Conservation (phyloP, 2,888 invertebrate species). For the Suillia variegata region DNA sequence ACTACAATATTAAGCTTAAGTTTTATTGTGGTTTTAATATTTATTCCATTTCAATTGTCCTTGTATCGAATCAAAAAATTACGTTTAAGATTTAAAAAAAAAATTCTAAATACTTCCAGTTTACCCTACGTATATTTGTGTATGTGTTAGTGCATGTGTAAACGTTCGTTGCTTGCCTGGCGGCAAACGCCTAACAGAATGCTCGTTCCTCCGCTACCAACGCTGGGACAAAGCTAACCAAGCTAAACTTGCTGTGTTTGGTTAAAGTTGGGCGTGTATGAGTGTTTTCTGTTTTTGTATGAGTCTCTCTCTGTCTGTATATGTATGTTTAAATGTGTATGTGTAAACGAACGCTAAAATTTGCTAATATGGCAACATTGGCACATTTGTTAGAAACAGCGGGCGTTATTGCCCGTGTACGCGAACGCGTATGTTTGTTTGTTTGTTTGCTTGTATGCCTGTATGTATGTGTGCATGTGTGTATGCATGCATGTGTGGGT, state of each 20-base stretch:
- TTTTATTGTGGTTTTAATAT: too few species aligned
- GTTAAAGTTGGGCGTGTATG: neutral
- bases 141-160: slow-evolving; percentile 9
- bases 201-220: too few species aligned
- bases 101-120: too few species aligned
- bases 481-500: slow-evolving; percentile 1
- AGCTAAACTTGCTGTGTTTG: slow-evolving; percentile 16
- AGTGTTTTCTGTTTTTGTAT: too few species aligned
- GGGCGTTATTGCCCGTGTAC: neutral
- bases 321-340: neutral
- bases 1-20: too few species aligned
- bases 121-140: too few species aligned
- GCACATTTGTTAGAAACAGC: slow-evolving; percentile 18
- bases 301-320: too few species aligned
- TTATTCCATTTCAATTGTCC: too few species aligned
- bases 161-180: slow-evolving; percentile 33
- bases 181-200: slow-evolving; percentile 11
- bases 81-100: too few species aligned
- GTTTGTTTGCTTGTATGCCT: neutral
- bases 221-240: slow-evolving; percentile 15
- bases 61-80: too few species aligned
- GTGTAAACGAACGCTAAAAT: neutral
- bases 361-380: slow-evolving; percentile 27
- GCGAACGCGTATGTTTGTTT: too few species aligned
- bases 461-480: neutral